A percentile compares a stretch with the other conserved stretches of the same genome.
Conservation (phyloP, 2,797 vertebrate genomes). For the Crenuchus spilurus region DNA sequence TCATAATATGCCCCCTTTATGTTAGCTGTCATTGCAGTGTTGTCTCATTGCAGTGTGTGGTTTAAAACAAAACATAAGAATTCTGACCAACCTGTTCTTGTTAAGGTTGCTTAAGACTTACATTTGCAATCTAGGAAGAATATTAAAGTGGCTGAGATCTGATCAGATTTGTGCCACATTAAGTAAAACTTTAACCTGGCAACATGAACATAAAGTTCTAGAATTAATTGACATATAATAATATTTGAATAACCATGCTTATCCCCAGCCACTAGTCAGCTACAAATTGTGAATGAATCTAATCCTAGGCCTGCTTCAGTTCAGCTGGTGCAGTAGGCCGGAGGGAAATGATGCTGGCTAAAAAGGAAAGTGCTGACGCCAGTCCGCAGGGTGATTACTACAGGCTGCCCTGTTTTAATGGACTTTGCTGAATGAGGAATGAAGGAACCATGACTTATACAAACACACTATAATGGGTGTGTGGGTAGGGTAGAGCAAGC, state of each 20-base stretch:
- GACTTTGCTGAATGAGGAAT: slow-evolving; percentile 30
- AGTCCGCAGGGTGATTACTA: slow-evolving; percentile 7
- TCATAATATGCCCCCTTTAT: too few species aligned
- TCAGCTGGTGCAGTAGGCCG: slow-evolving; percentile 2
- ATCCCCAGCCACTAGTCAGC: background rate
- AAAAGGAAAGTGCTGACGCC: slow-evolving; percentile 33
- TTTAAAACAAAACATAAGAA: too few species aligned
- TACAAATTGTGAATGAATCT: background rate
- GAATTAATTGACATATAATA: too few species aligned
- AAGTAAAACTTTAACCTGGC: too few species aligned
- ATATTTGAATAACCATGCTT: background rate
- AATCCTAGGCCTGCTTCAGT: slow-evolving; percentile 15
- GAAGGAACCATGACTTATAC: slow-evolving; percentile 27
- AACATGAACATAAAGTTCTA: too few species aligned
- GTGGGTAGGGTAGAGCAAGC: background rate
- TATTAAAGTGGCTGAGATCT: too few species aligned
- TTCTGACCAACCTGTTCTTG: too few species aligned
- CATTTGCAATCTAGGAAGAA: too few species aligned
- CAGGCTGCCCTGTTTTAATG: background rate
- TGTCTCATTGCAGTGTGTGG: too few species aligned
- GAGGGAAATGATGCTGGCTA: background rate
- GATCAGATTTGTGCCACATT: too few species aligned
- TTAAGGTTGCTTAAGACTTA: too few species aligned
- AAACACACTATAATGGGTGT: background rate
- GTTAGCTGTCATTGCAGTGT: too few species aligned